A percentile compares a stretch with the other conserved stretches of the same genome.
These are phyloP conservation scores for Drosophila quasianomalipes DNA, from an alignment of 2,888 invertebrate species.

Conservation along the genomic window DNA sequence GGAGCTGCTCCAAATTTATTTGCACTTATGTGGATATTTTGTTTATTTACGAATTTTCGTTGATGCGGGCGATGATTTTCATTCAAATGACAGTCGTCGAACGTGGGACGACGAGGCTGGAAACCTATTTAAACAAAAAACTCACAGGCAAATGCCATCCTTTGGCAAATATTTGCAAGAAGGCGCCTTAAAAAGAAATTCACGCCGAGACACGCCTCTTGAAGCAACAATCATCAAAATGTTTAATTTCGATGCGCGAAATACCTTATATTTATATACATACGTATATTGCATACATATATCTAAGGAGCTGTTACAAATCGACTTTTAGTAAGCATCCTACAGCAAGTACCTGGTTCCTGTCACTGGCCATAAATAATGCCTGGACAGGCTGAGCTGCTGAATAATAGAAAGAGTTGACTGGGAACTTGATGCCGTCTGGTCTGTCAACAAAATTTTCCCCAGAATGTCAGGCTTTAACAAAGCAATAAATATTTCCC, in stretches of 20 bases:
- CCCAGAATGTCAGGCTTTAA: slow-evolving; percentile 53
- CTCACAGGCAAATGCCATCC: slow-evolving; percentile 74
- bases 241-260: slow-evolving; percentile 61
- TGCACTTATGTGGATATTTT: slow-evolving; percentile 75
- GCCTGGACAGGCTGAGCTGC: slow-evolving; percentile 42
- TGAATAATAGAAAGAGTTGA: slow-evolving; percentile 60
- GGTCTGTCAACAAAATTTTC: slow-evolving; percentile 31
- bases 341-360: slow-evolving; percentile 29
- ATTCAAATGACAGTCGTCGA: slow-evolving; percentile 44
- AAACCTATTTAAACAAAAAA: slow-evolving; percentile 78
- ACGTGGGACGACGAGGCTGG: slow-evolving; percentile 45
- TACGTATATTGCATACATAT: slow-evolving; percentile 25
- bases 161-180: slow-evolving; percentile 70
- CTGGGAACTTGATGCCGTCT: slow-evolving; percentile 21
- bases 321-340: slow-evolving; percentile 18
- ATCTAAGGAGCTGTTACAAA: slow-evolving; percentile 38
- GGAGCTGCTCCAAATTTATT: slow-evolving; percentile 61
- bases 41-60: slow-evolving; percentile 77
- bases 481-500: slow-evolving; percentile 72
- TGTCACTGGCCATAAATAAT: slow-evolving; percentile 65
- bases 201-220: slow-evolving; percentile 37
- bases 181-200: slow-evolving; percentile 34
- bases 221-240: slow-evolving; percentile 18
- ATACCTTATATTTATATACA: slow-evolving; percentile 28
- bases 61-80: slow-evolving; percentile 54